Evolutionary conservation across 53 echinoderm and acorn worm genomes (phyloP).

Genomic region (Antedon mediterranea): DNA sequence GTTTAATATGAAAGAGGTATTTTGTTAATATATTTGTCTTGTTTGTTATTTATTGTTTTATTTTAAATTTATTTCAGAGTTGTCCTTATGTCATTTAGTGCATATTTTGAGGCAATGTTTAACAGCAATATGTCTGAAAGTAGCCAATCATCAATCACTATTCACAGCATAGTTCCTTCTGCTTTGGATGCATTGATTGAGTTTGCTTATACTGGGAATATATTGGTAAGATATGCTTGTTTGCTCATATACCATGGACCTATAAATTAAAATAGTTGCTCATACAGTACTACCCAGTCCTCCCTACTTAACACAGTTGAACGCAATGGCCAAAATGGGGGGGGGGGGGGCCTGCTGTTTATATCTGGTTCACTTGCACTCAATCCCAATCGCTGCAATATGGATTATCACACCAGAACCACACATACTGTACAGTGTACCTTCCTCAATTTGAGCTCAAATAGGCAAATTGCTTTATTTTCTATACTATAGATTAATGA

Average conservation of each 20-base stretch:
- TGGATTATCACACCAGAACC: too few species aligned
- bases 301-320: too few species aligned
- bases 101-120: constrained; percentile 43
- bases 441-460: too few species aligned
- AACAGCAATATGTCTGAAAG: constrained; percentile 23
- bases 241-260: neutral
- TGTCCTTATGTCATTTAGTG: constrained; percentile 30
- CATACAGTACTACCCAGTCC: too few species aligned
- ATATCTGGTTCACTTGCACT: too few species aligned
- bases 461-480: neutral
- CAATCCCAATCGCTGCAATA: too few species aligned
- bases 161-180: constrained; percentile 13
- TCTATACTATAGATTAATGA: constrained; percentile 13
- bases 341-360: too few species aligned
- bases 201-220: constrained; percentile 31
- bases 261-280: too few species aligned
- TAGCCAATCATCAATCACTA: constrained; percentile 7
- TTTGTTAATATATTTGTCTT: neutral
- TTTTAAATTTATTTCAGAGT: constrained; percentile 6
- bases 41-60: neutral
- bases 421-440: too few species aligned
- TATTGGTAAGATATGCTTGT: constrained; percentile 10
- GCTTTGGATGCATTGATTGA: constrained; percentile 23
- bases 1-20: neutral
- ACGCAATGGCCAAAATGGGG: too few species aligned